Evolutionary conservation across 2,888 invertebrate species (phyloP).

Genomic region (Spilosoma lubricipeda): DNA sequence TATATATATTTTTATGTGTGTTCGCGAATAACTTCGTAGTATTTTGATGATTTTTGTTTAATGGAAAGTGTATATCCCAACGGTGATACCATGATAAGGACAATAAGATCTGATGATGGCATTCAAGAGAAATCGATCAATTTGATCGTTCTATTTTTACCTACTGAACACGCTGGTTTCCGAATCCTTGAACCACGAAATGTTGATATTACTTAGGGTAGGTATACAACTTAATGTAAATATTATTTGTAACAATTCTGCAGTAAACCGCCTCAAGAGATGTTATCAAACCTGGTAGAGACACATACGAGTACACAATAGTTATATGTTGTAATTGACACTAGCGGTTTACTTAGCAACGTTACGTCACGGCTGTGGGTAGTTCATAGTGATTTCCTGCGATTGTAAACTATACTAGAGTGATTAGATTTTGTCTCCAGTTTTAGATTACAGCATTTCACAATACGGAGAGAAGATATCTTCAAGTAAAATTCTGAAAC

Average conservation of each 20-base stretch:
- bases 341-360: neutral
- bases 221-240: neutral
- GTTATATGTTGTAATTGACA: conserved; percentile 1
- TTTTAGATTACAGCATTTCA: neutral
- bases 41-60: too few species aligned
- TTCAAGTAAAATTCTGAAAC: neutral
- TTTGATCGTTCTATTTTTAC: too few species aligned
- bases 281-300: neutral
- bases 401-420: neutral
- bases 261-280: neutral
- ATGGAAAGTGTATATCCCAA: too few species aligned
- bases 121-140: too few species aligned
- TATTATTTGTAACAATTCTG: neutral
- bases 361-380: neutral
- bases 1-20: too few species aligned
- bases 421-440: neutral
- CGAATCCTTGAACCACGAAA: neutral
- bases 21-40: too few species aligned
- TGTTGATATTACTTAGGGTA: neutral
- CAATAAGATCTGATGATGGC: too few species aligned
- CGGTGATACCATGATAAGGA: too few species aligned
- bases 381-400: neutral
- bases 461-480: neutral
- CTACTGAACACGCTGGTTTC: neutral
- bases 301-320: neutral